phyloP scores from a whole-genome alignment of 2,888 invertebrate genomes.

The Apotomis betuletana region DNA sequence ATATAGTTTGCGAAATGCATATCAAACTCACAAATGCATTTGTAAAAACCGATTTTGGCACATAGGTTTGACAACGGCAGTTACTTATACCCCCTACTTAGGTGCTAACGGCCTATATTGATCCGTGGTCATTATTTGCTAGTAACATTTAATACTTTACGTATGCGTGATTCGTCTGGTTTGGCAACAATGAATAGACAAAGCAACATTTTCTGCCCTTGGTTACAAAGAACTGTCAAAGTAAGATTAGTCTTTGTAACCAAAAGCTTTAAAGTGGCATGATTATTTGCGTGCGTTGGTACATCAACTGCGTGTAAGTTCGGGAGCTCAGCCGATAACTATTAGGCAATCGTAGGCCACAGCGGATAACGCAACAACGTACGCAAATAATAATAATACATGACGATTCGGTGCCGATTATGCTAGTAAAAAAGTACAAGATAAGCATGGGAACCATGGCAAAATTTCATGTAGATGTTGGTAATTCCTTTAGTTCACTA shows the following conservation, averaged over 20 bases:
- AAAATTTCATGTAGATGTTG: background rate
- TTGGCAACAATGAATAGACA: conserved; percentile 41
- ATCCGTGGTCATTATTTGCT: conserved; percentile 51
- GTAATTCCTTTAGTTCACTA: too few species aligned
- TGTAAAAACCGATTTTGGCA: conserved; percentile 43
- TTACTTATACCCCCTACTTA: conserved; percentile 28
- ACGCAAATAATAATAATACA: background rate
- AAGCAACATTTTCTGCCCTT: conserved; percentile 13
- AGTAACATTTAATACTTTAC: conserved; percentile 67
- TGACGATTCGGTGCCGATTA: background rate
- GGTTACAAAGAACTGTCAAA: background rate
- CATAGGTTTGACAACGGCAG: conserved; percentile 34
- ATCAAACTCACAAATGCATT: conserved; percentile 30
- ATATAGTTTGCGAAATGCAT: conserved; percentile 18
- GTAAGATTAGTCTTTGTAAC: background rate
- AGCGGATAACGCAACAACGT: background rate
- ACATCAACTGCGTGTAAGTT: background rate
- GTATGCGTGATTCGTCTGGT: conserved; percentile 55
- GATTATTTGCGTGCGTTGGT: background rate
- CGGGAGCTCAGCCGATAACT: background rate
- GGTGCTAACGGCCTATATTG: conserved; percentile 48
- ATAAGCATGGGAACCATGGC: background rate
- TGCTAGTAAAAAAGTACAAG: background rate
- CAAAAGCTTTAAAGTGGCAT: background rate
- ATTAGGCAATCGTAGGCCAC: background rate